Evolutionary conservation across 2,797 vertebrate genomes (phyloP), one percentile per base, ranked within the genome.

Genomic region (Manis javanica): DNA sequence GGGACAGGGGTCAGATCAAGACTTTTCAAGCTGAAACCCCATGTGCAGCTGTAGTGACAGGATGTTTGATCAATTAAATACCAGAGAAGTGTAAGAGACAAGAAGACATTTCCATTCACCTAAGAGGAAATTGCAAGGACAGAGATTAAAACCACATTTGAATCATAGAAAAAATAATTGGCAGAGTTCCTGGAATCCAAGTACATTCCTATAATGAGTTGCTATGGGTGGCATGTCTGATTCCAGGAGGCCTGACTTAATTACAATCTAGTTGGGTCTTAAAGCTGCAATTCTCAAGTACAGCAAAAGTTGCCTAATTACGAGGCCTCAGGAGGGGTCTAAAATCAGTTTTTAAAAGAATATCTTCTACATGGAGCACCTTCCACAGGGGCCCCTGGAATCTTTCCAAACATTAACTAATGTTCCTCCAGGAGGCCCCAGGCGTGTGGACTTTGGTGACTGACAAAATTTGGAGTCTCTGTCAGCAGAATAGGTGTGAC

Each of bases 91-190:
- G 10, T 74, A 59, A 79, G 53, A 90, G 79, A 82, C 39, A 18
- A 34, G 57, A 91, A 96, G 88, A 90, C 13, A 21, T 77, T 96
- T 87, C 83, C 51, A 51, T 81, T 95, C 72, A 88, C 89, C 93
- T 88, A 72, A 88, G 46, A 97, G 75, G 93, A 96, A 92, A 96
- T 55, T 89, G 94, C 87, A 86, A 95, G 26, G 57, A 96, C 11
- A 34, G 64, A 94, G 74, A 93, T 91, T 79, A 95, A 95, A 97
- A 96, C 91, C 93, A 87, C 92, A 89, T 94, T 95, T 83, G 71
- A 95, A 95, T 86, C 91, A 89, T 34, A 95, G 79, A 86, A 61
- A 95, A 96, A 53, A 86, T 68, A 95, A 94, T 86, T 96, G 96
- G 95, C 97, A 68, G 75, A 51, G 72, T 68, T 95, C 93, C 95